Conservation (phyloP, 2,888 invertebrate species). For the Saturnia pavonia region DNA sequence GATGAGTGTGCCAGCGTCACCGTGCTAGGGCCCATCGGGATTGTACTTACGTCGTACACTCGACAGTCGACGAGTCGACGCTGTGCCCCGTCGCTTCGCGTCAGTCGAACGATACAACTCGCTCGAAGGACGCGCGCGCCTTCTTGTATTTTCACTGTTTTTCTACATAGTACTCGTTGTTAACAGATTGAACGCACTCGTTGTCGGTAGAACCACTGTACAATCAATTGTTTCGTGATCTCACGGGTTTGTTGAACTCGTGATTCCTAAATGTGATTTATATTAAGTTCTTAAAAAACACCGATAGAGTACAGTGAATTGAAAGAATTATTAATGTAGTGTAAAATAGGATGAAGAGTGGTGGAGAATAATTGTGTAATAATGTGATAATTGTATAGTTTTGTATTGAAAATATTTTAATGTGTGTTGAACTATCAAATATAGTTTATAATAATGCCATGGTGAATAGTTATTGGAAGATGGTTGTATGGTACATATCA, state of each 20-base stretch:
- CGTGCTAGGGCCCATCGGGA: conserved; percentile 7
- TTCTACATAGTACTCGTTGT: background rate
- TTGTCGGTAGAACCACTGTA: background rate
- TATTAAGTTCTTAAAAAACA: background rate
- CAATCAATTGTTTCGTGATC: background rate
- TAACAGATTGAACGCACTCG: background rate
- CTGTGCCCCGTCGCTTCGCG: too few species aligned
- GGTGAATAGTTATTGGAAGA: conserved; percentile 36
- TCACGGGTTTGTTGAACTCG: background rate
- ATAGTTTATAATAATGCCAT: conserved; percentile 8
- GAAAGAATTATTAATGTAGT: background rate
- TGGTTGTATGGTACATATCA: conserved; percentile 60
- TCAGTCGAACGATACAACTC: background rate
- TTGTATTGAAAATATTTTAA: background rate
- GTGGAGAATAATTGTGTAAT: background rate
- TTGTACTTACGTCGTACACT: background rate
- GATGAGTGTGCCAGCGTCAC: conserved; percentile 12
- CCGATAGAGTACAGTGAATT: background rate
- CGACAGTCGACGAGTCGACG: too few species aligned
- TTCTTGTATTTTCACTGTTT: background rate
- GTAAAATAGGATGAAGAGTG: background rate
- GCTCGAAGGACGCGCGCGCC: conserved; percentile 1
- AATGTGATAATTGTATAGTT: background rate
- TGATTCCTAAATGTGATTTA: background rate
- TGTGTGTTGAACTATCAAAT: background rate